Evolutionary conservation across 2,113 vertebrate genomes (phyloP).

Genomic region (Cheilinus undulatus): DNA sequence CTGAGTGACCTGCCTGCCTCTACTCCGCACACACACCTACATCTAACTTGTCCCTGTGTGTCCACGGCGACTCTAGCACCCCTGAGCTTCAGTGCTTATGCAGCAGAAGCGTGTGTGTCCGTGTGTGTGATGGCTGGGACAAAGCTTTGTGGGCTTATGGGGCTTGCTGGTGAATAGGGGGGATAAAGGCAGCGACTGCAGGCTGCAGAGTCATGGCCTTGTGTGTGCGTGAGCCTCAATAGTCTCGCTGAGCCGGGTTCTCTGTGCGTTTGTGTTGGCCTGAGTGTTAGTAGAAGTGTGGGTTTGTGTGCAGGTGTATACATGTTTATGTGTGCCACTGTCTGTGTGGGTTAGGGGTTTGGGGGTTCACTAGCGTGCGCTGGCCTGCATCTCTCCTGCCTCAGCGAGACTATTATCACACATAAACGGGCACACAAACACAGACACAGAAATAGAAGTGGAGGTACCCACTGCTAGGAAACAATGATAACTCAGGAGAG

Average conservation of each 20-base stretch:
- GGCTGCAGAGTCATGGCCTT: slow-evolving; percentile 80
- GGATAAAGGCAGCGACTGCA: slow-evolving; percentile 71
- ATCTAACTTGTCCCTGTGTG: slow-evolving; percentile 30
- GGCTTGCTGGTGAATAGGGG: slow-evolving; percentile 71
- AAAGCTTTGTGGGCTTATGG: slow-evolving; percentile 73
- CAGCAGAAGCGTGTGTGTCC: slow-evolving; percentile 64
- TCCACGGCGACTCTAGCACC: slow-evolving; percentile 56
- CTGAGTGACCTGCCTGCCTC: slow-evolving; percentile 47
- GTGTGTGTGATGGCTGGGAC: slow-evolving; percentile 51
- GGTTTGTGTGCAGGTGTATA: slow-evolving; percentile 29
- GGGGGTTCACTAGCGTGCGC: slow-evolving; percentile 42
- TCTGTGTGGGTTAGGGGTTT: slow-evolving; percentile 29
- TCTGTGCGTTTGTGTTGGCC: slow-evolving; percentile 35
- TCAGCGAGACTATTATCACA: slow-evolving; percentile 77
- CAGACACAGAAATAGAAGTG: slow-evolving; percentile 22
- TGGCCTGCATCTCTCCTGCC: slow-evolving; percentile 68
- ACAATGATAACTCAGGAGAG: slow-evolving; percentile 16
- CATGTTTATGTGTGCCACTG: slow-evolving; percentile 17
- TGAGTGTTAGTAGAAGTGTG: slow-evolving; percentile 3
- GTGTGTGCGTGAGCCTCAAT: slow-evolving; percentile 84
- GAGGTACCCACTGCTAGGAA: slow-evolving; percentile 12
- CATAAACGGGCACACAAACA: slow-evolving; percentile 12
- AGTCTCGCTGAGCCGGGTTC: slow-evolving; percentile 89
- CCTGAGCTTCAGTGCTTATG: slow-evolving; percentile 72
- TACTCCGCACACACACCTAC: slow-evolving; percentile 2